Percentiles rank a stretch among this genome's conserved stretches.
Evolutionary conservation across 2,888 invertebrate genomes (phyloP).

Genomic region (Morpho helenor): DNA sequence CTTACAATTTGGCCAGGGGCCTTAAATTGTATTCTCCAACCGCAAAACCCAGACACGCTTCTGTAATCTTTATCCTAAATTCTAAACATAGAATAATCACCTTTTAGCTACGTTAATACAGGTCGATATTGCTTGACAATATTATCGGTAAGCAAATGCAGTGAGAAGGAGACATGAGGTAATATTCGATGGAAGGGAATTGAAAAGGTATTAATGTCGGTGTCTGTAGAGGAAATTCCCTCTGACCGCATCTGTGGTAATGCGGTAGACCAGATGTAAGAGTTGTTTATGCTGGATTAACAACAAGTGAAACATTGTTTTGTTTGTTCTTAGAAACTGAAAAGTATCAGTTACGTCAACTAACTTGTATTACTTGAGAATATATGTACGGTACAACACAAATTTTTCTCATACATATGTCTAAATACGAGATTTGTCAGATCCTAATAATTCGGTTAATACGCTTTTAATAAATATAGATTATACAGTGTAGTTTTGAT

Average conservation of each 20-base stretch:
- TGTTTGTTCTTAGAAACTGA: no score
- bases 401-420: no score
- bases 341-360: no score
- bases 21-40: constrained; percentile 3
- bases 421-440: no score
- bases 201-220: neutral
- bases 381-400: no score
- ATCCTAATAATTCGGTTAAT: no score
- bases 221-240: neutral
- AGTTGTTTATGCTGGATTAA: neutral
- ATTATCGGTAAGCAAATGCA: neutral
- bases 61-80: neutral
- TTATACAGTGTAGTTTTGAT: no score
- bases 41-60: constrained; percentile 1
- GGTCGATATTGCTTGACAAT: neutral
- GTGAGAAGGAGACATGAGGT: neutral
- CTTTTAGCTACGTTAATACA: neutral
- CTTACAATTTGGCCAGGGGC: neutral
- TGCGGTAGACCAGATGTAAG: neutral
- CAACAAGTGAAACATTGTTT: no score
- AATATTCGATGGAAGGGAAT: neutral
- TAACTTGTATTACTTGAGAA: no score
- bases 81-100: neutral
- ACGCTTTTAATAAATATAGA: no score
- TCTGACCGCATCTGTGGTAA: neutral